Conservation (phyloP, 2,888 invertebrate genomes). For the Cyrtodaria siliqua region DNA sequence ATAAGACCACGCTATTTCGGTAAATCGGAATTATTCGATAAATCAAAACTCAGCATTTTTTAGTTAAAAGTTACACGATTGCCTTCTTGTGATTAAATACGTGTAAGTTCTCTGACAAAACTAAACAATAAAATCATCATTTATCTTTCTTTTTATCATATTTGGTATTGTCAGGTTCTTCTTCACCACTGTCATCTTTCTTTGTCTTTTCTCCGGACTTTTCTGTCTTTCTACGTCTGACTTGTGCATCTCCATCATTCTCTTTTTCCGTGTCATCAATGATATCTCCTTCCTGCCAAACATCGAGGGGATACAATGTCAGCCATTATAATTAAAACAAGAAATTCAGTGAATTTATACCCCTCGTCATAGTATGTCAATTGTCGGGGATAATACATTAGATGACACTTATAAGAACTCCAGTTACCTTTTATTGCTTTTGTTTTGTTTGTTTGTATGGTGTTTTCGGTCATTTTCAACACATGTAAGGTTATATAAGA, state of each 20-base stretch:
- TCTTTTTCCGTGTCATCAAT: conserved; percentile 59
- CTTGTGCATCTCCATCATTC: conserved; percentile 32
- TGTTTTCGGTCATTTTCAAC: too few species aligned
- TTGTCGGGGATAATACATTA: too few species aligned
- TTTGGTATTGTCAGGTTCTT: not conserved
- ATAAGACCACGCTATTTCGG: too few species aligned
- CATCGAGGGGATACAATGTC: not conserved
- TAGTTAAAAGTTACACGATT: too few species aligned
- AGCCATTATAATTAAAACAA: not conserved
- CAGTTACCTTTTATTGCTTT: too few species aligned
- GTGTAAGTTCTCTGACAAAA: not conserved
- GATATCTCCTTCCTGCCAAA: conserved; percentile 57
- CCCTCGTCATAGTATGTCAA: too few species aligned
- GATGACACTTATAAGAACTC: too few species aligned
- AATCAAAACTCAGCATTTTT: too few species aligned
- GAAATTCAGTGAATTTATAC: too few species aligned
- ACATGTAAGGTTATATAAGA: too few species aligned
- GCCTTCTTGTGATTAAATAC: not conserved
- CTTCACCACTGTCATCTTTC: not conserved
- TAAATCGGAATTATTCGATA: too few species aligned
- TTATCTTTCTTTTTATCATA: conserved; percentile 28
- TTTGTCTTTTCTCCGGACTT: not conserved
- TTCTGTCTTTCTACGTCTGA: conserved; percentile 32
- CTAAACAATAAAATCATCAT: conserved; percentile 1
- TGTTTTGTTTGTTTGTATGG: too few species aligned